phyloP scores from a whole-genome alignment of 2,888 invertebrate genomes.

The Eupithecia subumbrata region DNA sequence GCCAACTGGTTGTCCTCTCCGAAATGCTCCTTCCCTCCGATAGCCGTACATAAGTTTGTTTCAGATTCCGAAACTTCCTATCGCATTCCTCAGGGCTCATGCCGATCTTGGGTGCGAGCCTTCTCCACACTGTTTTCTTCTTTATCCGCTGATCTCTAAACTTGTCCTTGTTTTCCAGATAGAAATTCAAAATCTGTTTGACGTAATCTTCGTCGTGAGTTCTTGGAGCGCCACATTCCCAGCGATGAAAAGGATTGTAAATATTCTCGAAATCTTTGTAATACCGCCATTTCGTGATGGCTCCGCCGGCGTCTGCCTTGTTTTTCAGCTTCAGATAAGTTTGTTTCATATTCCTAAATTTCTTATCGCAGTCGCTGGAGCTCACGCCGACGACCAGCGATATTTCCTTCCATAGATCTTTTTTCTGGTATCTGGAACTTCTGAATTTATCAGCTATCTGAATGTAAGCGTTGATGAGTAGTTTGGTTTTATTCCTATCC shows the following conservation, averaged over 20 bases:
- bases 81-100: constrained; percentile 72
- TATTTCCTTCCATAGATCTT: constrained; percentile 75
- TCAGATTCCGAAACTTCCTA: constrained; percentile 74
- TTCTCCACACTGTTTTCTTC: constrained; percentile 70
- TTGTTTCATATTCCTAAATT: constrained; percentile 76
- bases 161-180: constrained; percentile 69
- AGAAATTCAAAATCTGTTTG: constrained; percentile 67
- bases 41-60: constrained; percentile 73
- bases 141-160: constrained; percentile 70
- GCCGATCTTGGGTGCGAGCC: constrained; percentile 63
- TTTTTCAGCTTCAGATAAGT: constrained; percentile 71
- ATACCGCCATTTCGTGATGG: constrained; percentile 72
- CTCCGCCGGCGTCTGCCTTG: constrained; percentile 59
- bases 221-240: constrained; percentile 41
- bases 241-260: constrained; percentile 48
- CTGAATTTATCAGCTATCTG: constrained; percentile 71
- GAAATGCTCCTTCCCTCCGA: constrained; percentile 63
- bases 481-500: constrained; percentile 66
- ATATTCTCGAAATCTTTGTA: constrained; percentile 73
- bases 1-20: constrained; percentile 70
- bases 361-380: constrained; percentile 70
- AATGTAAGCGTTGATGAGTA: constrained; percentile 66
- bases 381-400: constrained; percentile 62
- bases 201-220: constrained; percentile 66
- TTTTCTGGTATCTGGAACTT: constrained; percentile 71